A percentile compares a stretch with the other conserved stretches of the same genome.
Evolutionary conservation across 2,797 vertebrate genomes (phyloP).

Genomic region (Sebastes hubbsi): DNA sequence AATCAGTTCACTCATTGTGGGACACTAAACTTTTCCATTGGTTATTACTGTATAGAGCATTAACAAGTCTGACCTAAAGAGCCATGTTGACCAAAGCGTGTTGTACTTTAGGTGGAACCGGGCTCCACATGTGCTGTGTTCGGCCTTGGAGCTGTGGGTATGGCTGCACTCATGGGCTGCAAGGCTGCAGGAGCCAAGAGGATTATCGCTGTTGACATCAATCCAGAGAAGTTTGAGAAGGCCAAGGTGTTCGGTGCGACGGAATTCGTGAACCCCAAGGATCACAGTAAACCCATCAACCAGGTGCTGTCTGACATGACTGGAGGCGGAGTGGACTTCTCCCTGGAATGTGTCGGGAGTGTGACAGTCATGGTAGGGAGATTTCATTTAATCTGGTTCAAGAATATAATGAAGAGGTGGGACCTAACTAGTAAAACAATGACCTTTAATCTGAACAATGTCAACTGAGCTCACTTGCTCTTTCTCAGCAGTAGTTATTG

Average conservation of each 20-base stretch:
- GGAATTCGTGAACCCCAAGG: constrained; percentile 90
- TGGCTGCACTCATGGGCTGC: constrained; percentile 97
- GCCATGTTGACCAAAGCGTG: not conserved
- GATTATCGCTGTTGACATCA: constrained; percentile 92
- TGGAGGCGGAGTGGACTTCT: constrained; percentile 91
- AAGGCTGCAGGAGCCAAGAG: constrained; percentile 89
- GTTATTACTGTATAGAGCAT: not conserved
- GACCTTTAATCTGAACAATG: not conserved
- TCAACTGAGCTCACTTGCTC: not conserved
- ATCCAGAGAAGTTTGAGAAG: constrained; percentile 89
- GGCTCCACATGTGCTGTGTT: constrained; percentile 94
- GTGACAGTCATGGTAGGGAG: constrained; percentile 89
- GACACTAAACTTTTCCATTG: not conserved
- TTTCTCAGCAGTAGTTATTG: not conserved
- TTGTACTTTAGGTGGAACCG: constrained; percentile 84
- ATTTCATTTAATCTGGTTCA: not conserved
- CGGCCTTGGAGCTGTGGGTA: constrained; percentile 92
- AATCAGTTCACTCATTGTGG: not conserved
- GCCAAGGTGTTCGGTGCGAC: constrained; percentile 92
- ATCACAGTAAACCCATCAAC: constrained; percentile 87
- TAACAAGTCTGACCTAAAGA: not conserved
- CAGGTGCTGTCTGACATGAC: constrained; percentile 91
- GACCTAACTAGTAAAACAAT: not conserved
- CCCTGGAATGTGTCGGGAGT: constrained; percentile 93
- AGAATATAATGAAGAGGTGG: too few species aligned